phyloP scores from a whole-genome alignment of 2,888 invertebrate genomes.

The Stratiomys singularior region DNA sequence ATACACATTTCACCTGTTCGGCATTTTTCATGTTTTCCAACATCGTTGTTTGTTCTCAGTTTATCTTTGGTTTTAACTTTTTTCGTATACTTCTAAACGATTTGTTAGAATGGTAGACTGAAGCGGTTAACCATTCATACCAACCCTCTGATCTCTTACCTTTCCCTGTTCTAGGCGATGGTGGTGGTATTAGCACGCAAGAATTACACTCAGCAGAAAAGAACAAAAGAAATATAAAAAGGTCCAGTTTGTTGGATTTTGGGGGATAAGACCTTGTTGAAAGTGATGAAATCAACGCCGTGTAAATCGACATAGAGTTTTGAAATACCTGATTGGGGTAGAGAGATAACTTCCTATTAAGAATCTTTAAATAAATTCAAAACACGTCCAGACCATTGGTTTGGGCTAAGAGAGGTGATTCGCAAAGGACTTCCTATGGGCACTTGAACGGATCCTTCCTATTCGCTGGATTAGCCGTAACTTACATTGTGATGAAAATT shows the following conservation, averaged over 20 bases:
- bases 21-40: constrained; percentile 45
- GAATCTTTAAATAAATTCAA: constrained; percentile 48
- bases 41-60: neutral
- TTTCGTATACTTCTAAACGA: constrained; percentile 42
- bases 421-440: neutral
- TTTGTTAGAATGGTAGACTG: neutral
- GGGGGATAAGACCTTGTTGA: neutral
- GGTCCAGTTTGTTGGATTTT: neutral
- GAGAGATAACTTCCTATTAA: constrained; percentile 46
- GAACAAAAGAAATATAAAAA: constrained; percentile 21
- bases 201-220: constrained; percentile 3
- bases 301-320: constrained; percentile 17
- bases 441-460: constrained; percentile 21
- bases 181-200: constrained; percentile 36
- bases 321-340: constrained; percentile 31
- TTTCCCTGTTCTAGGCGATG: constrained; percentile 22
- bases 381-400: constrained; percentile 46
- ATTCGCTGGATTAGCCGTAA: constrained; percentile 35
- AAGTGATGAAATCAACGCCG: constrained; percentile 2
- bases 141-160: neutral
- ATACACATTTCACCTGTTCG: constrained; percentile 46
- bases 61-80: constrained; percentile 39
- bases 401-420: neutral
- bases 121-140: constrained; percentile 33
- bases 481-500: neutral